Evolutionary conservation across 2,888 invertebrate species (phyloP), one percentile per base, ranked within the genome.

Genomic region (Ennomos erosarius): DNA sequence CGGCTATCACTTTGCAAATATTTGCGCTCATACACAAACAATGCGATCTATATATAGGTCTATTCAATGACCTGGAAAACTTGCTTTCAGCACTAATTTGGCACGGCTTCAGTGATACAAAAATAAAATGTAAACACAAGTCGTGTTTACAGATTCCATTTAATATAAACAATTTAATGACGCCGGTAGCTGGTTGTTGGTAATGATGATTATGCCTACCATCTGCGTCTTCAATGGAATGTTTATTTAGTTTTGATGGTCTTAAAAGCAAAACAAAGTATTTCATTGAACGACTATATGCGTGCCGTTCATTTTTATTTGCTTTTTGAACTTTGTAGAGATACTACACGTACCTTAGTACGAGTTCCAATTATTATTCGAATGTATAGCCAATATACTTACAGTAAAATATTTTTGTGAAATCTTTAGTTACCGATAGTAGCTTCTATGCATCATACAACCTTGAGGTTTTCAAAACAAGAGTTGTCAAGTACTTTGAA

Each of bases 81-180:
- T 50, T 61, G 61, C 48, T 61, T 55, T 68, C 59, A 58, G 68
- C 42, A 43, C 51, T 46, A 45, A 47, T 58, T 65, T 73, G 75
- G 70, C 76, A 69, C 46, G 62, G 55, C 33, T 54, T 67, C 67
- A 69, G 53, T 42, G 9, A 33, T 65, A 63, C 71, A 68, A 53
- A 75, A 76, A 78, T 79, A 79, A 65, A 69, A 60, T 52, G 59
- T 72, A 73, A 74, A 77, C 74, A 66, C 71, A 66, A 35, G 50
- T 48, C 47, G 35, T 69, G 55, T 67, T 69, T 68, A 64, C 59
- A 11, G 54, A 57, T 53, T 50, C 52, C 46, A 34, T 50, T 38
- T n/a, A 8, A 11, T 45, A 34, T 50, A 43, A 43, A 44, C 37
- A 44, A 10, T 16, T 16, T 45, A 35, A 26, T 4, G 5, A 26